Percentiles rank a stretch among this genome's conserved stretches.
phyloP scores from a whole-genome alignment of 2,888 invertebrate species.

The Anodontia alba region DNA sequence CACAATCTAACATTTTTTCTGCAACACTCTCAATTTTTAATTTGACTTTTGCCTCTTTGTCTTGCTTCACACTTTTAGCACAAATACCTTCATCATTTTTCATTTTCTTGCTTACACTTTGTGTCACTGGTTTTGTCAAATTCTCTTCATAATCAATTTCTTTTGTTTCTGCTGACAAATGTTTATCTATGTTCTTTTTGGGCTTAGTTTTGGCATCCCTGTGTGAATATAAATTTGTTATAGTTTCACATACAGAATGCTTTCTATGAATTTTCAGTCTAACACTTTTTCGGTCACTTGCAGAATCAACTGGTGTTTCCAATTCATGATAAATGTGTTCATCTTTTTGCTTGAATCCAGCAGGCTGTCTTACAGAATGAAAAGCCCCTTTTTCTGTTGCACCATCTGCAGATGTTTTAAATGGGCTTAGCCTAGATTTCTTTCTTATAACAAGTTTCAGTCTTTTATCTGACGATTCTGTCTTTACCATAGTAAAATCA shows the following conservation, averaged over 20 bases:
- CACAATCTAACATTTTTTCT: neutral
- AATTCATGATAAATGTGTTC: neutral
- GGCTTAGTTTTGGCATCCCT: neutral
- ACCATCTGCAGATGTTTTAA: neutral
- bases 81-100: neutral
- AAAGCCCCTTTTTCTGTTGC: neutral
- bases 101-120: neutral
- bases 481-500: neutral
- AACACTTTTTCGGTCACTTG: neutral
- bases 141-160: neutral
- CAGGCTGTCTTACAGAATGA: neutral
- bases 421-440: neutral
- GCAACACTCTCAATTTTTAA: neutral
- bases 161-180: neutral
- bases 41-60: neutral
- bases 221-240: neutral
- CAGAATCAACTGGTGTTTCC: neutral
- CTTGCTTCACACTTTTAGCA: neutral
- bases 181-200: neutral
- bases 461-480: conserved; percentile 10
- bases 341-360: neutral
- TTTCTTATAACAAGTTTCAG: conserved; percentile 12
- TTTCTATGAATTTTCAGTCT: neutral
- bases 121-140: neutral
- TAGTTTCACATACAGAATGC: neutral